Evolutionary conservation across 2,113 vertebrate genomes (phyloP).

Genomic region (Trachemys scripta): DNA sequence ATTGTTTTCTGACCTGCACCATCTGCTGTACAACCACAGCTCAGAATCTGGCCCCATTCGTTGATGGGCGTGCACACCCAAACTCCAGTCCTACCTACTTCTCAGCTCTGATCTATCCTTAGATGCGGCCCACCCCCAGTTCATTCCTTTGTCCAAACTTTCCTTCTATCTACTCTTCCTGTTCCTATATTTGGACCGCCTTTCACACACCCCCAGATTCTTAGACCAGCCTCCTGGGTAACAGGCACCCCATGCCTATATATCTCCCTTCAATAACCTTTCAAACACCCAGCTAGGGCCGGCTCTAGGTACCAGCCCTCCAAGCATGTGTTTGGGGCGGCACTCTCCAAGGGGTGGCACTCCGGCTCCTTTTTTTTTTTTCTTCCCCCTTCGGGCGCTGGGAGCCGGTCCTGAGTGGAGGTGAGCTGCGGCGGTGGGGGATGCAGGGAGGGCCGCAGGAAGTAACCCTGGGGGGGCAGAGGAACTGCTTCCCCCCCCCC

Average conservation of each 20-base stretch:
- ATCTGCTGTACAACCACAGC: background rate
- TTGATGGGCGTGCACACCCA: background rate
- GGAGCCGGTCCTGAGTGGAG: too few species aligned
- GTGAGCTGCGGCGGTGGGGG: too few species aligned
- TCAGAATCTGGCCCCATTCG: background rate
- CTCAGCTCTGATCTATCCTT: background rate
- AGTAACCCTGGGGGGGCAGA: too few species aligned
- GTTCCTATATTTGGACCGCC: background rate
- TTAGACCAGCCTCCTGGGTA: background rate
- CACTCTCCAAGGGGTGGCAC: too few species aligned
- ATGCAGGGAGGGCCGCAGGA: too few species aligned
- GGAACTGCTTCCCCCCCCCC: too few species aligned
- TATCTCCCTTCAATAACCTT: background rate
- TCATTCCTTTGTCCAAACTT: background rate
- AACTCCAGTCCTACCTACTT: background rate
- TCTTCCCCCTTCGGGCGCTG: too few species aligned
- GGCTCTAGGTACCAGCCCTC: too few species aligned
- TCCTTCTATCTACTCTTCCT: background rate
- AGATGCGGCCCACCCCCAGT: background rate
- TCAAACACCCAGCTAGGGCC: background rate
- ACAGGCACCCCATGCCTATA: background rate
- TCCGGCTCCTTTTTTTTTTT: too few species aligned
- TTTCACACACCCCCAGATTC: background rate
- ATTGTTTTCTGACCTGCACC: background rate
- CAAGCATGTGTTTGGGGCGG: too few species aligned